These are phyloP conservation scores for Lithophane semibrunnea DNA, from an alignment of 2,888 invertebrate species.

Conservation along the genomic window DNA sequence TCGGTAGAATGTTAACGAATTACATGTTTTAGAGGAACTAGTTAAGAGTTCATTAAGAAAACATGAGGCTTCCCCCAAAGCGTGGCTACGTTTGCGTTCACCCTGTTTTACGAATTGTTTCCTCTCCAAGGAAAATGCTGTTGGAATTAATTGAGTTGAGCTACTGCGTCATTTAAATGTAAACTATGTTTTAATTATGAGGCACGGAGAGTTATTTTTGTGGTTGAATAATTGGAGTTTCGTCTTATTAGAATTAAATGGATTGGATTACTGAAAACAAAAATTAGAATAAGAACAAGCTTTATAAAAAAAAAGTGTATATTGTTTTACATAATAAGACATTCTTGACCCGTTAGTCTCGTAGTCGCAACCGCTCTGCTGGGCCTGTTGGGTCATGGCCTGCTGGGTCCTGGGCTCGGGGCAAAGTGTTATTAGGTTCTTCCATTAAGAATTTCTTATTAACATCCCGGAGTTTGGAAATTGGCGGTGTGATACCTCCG, in stretches of 20 bases:
- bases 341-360: too few species aligned
- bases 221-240: constrained; percentile 3
- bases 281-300: not conserved
- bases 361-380: too few species aligned
- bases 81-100: constrained; percentile 37
- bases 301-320: too few species aligned
- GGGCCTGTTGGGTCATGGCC: too few species aligned
- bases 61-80: constrained; percentile 46
- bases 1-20: constrained; percentile 38
- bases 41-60: constrained; percentile 51
- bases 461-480: too few species aligned
- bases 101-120: constrained; percentile 41
- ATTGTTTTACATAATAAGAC: too few species aligned
- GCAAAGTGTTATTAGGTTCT: too few species aligned
- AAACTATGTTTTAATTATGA: constrained; percentile 24
- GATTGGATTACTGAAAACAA: not conserved
- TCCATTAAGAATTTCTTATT: too few species aligned
- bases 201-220: not conserved
- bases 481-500: too few species aligned
- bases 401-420: too few species aligned
- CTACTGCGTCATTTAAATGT: constrained; percentile 40
- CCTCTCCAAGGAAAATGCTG: not conserved
- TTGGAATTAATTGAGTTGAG: constrained; percentile 33
- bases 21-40: constrained; percentile 41
- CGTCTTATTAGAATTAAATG: not conserved